Conservation (phyloP, 1,140 invertebrate genomes). For the Triops longicaudatus region DNA sequence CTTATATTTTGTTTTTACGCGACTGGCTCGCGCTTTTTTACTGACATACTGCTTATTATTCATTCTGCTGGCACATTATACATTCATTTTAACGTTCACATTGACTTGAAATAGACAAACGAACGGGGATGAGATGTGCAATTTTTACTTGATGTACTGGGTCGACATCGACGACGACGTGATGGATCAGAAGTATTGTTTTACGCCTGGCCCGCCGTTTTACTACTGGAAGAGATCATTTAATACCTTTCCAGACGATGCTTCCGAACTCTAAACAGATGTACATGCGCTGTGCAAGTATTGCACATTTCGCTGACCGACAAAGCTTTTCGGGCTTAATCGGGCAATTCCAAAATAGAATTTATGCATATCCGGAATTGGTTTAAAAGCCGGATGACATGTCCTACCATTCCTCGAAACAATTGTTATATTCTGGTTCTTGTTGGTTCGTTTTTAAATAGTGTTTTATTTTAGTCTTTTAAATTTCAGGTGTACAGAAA, state of each 20-base stretch:
- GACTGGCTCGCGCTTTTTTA: not conserved
- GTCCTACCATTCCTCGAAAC: not conserved
- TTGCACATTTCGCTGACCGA: not conserved
- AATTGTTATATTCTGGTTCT: not conserved
- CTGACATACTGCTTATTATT: not conserved
- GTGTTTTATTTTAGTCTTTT: not conserved
- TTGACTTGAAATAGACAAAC: constrained; percentile 21
- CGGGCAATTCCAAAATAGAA: not conserved
- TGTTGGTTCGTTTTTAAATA: not conserved
- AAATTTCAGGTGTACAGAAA: constrained; percentile 1
- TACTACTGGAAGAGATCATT: constrained; percentile 68
- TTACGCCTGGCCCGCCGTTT: constrained; percentile 52
- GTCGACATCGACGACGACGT: constrained; percentile 36
- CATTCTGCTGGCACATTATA: not conserved
- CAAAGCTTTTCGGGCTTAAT: not conserved
- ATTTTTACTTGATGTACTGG: constrained; percentile 60
- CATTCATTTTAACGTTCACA: constrained; percentile 16
- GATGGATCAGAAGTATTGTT: constrained; percentile 42
- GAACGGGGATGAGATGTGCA: constrained; percentile 54
- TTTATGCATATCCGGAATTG: constrained; percentile 7
- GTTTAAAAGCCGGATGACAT: not conserved
- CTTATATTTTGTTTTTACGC: not conserved
- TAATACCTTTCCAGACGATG: constrained; percentile 64
- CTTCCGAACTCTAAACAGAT: constrained; percentile 22
- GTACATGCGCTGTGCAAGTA: not conserved